These are phyloP conservation scores for Papilio glaucus DNA, from an alignment of 1,140 invertebrate genomes.

Conservation along the genomic window DNA sequence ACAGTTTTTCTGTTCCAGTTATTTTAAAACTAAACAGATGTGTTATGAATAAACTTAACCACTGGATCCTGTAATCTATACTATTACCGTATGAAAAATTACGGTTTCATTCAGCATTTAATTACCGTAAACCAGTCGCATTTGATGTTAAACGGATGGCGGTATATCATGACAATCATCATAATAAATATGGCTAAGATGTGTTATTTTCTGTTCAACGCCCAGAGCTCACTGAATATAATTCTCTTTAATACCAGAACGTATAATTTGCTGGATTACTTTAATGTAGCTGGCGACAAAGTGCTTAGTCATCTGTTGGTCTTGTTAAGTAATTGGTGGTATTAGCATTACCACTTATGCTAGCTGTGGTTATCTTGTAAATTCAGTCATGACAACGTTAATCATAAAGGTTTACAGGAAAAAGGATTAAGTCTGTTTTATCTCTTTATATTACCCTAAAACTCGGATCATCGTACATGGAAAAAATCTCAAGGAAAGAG, in stretches of 20 bases:
- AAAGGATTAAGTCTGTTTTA: too few relatives aligned
- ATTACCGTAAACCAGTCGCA: slow-evolving; percentile 21
- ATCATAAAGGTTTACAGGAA: too few relatives aligned
- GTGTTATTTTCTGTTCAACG: slow-evolving; percentile 30
- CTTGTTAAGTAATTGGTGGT: slow-evolving; percentile 2
- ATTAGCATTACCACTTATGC: background rate
- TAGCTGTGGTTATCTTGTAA: background rate
- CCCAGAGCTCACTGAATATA: background rate
- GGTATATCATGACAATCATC: slow-evolving; percentile 28
- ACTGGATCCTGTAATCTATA: slow-evolving; percentile 18
- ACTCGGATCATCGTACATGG: too few relatives aligned
- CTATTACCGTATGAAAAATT: slow-evolving; percentile 22
- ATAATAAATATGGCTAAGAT: slow-evolving; percentile 29
- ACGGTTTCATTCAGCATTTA: slow-evolving; percentile 20
- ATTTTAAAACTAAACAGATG: slow-evolving; percentile 4
- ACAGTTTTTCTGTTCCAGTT: background rate
- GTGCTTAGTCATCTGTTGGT: slow-evolving; percentile 11
- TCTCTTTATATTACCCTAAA: too few relatives aligned
- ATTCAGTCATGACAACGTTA: background rate
- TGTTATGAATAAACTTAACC: background rate
- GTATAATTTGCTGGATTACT: slow-evolving; percentile 6
- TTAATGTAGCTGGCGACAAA: slow-evolving; percentile 14
- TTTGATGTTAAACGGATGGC: slow-evolving; percentile 20
- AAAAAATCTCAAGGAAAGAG: too few relatives aligned
- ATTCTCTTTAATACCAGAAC: slow-evolving; percentile 4